Conservation (phyloP, 2,113 vertebrate species). For the Hirundichthys speculiger region DNA sequence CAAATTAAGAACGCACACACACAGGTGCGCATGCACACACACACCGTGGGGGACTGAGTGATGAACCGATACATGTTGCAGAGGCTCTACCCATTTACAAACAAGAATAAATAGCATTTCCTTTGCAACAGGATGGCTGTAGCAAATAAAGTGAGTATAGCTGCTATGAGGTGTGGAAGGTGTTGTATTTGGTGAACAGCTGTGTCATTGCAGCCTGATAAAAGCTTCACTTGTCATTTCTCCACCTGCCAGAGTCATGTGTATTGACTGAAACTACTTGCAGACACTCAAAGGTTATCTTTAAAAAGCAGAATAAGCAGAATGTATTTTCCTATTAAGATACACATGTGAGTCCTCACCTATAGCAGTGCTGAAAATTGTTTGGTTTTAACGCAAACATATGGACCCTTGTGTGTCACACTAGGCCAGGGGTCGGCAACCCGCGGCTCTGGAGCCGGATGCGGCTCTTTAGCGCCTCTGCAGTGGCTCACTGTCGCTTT, state of each 20-base stretch:
- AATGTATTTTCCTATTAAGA: too few relatives aligned
- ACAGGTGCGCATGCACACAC: background rate
- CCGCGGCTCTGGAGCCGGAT: too few relatives aligned
- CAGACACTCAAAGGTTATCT: too few relatives aligned
- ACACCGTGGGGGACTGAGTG: background rate
- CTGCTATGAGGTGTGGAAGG: background rate
- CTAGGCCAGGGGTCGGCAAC: too few relatives aligned
- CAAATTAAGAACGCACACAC: conserved; percentile 51
- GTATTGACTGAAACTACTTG: conserved; percentile 23
- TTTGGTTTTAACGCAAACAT: too few relatives aligned
- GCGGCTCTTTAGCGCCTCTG: too few relatives aligned
- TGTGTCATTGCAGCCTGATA: conserved; percentile 1
- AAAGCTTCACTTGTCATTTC: conserved; percentile 8
- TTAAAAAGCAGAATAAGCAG: too few relatives aligned
- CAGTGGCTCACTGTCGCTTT: too few relatives aligned
- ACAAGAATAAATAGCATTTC: conserved; percentile 24
- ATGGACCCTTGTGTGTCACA: conserved; percentile 7
- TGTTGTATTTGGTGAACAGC: conserved; percentile 3
- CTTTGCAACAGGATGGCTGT: conserved; percentile 5
- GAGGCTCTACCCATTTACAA: conserved; percentile 9
- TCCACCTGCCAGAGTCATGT: conserved; percentile 24
- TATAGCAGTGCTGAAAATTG: too few relatives aligned
- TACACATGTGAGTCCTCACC: too few relatives aligned
- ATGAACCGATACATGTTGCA: conserved; percentile 31
- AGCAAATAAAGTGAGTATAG: conserved; percentile 2